These are phyloP conservation scores for Ernsta delagoae DNA, from an alignment of 2,888 invertebrate genomes.

Conservation along the genomic window DNA sequence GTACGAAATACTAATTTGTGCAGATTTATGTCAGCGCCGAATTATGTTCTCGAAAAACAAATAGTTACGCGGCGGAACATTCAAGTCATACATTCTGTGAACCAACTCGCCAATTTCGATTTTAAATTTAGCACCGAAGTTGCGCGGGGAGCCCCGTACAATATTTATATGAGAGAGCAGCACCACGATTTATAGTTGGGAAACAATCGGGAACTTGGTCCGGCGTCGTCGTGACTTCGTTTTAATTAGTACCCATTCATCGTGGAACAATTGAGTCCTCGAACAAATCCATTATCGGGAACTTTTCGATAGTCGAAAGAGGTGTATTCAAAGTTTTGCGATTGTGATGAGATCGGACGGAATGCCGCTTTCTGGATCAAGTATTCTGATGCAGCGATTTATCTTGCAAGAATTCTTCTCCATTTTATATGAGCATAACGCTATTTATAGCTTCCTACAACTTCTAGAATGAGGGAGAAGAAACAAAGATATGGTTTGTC, in stretches of 20 bases:
- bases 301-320: constrained; percentile 83
- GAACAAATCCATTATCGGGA: constrained; percentile 82
- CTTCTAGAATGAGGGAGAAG: not conserved
- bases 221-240: constrained; percentile 80
- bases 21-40: constrained; percentile 14
- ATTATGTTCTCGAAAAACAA: constrained; percentile 25
- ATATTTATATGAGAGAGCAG: constrained; percentile 78
- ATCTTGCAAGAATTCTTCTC: constrained; percentile 43
- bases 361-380: constrained; percentile 44
- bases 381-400: constrained; percentile 55
- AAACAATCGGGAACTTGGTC: constrained; percentile 80
- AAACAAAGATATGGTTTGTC: no score
- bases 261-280: constrained; percentile 81
- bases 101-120: constrained; percentile 58
- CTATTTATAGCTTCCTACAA: no score
- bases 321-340: constrained; percentile 78
- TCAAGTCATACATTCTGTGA: constrained; percentile 50
- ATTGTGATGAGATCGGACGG: constrained; percentile 65
- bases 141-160: constrained; percentile 57
- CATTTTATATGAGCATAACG: no score
- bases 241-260: constrained; percentile 86
- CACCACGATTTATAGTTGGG: constrained; percentile 78
- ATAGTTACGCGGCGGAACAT: constrained; percentile 28
- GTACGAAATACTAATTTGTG: constrained; percentile 22
- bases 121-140: constrained; percentile 81